Base-by-base conservation (phyloP, 2,888 invertebrate genomes). In the Oscheius onirici region DNA sequence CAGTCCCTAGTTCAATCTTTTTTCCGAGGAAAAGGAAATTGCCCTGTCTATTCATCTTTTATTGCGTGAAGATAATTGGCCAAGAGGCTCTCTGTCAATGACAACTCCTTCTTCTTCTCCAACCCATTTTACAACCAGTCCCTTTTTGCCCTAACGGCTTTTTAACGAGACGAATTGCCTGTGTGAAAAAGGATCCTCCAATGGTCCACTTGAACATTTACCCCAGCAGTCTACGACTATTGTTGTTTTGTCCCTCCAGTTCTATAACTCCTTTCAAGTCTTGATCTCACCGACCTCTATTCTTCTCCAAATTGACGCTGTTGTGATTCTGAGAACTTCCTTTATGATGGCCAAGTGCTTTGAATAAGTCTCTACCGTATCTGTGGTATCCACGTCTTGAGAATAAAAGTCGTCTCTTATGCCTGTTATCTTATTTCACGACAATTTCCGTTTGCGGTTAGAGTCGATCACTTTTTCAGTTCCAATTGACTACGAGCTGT, bases 371-470 rank as follows among this genome's bases (percentile, higher is more conserved):
- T n/a, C n/a, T n/a, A n/a, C n/a, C n/a, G n/a, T n/a, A n/a, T 8
- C 34, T 34, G 34, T 6, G 3, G 34, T 34, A 6, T 34, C 8
- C 34, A 34, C 34, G 20, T 52, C n/a, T 22, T 52, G 8, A 6
- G 13, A 22, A 13, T 52, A 13, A 20, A 52, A 24, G 13, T n/a
- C 52, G 3, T 52, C 52, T 22, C 40, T 41, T 13, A 17, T n/a
- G 8, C 58, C n/a, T n/a, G 20, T 20, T 40, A 40, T 58, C 58
- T 40, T 41, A 58, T 58, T 58, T 58, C 58, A 58, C 40, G 41
- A 8, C 58, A 20, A 58, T 58, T 58, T 58, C 58, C 58, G 58
- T 58, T 2, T 22, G 58, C 13, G 34, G 34, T 34, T 8, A 34
- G 34, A 34, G 34, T 34, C 34, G 34, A 34, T 34, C 34, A 34